phyloP scores from a whole-genome alignment of 2,113 vertebrate genomes.

The Amphilophus citrinellus region DNA sequence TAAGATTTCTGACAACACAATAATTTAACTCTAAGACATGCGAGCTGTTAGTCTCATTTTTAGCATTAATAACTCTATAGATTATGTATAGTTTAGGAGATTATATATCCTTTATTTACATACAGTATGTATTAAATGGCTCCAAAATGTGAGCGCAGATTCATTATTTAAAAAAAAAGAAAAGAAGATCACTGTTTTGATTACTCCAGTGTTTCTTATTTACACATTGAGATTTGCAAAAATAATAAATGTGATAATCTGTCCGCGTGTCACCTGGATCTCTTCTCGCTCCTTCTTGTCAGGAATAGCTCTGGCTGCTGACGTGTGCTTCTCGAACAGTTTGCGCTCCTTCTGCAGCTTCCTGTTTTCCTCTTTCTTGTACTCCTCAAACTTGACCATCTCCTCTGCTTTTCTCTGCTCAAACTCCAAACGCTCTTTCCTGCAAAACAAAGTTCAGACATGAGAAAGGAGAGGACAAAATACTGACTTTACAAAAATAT shows the following conservation, averaged over 20 bases:
- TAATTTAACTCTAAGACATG: not conserved
- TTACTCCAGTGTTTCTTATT: not conserved
- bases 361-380: slow-evolving; percentile 89
- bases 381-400: slow-evolving; percentile 88
- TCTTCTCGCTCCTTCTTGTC: slow-evolving; percentile 96
- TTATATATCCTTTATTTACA: not conserved
- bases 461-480: not conserved
- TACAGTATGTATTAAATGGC: not conserved
- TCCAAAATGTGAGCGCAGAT: not conserved
- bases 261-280: slow-evolving; percentile 85
- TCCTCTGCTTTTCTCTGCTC: slow-evolving; percentile 88
- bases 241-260: not conserved
- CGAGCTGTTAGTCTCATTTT: too few species aligned
- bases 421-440: slow-evolving; percentile 89
- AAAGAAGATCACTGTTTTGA: not conserved
- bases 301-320: slow-evolving; percentile 87
- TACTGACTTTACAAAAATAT: not conserved
- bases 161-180: too few species aligned
- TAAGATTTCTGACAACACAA: not conserved
- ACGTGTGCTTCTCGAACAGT: slow-evolving; percentile 91
- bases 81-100: too few species aligned
- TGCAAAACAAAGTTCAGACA: slow-evolving; percentile 52
- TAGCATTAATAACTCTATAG: not conserved
- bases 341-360: slow-evolving; percentile 93
- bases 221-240: not conserved